These are phyloP conservation scores for Zelostemma sp. DNA, from an alignment of 1,140 invertebrate genomes.

Conservation along the genomic window DNA sequence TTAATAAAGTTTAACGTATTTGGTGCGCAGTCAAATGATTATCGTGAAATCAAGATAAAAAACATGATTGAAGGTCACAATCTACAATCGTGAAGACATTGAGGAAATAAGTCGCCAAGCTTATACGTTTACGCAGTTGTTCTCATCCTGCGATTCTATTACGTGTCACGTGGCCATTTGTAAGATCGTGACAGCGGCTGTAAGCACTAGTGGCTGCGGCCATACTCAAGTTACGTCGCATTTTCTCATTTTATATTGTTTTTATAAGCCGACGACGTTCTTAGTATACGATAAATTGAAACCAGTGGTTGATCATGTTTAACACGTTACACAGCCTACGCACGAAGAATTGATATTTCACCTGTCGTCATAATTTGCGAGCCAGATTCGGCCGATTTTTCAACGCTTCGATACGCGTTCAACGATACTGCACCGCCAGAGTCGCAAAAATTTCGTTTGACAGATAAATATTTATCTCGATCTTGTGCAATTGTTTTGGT, in stretches of 20 bases:
- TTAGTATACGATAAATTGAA: too few species aligned
- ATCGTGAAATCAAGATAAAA: neutral
- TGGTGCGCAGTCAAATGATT: neutral
- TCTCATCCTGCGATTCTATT: neutral
- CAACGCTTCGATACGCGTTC: neutral
- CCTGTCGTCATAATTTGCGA: too few species aligned
- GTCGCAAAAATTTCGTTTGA: too few species aligned
- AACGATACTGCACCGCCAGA: too few species aligned
- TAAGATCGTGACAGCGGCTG: neutral
- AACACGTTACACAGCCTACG: neutral
- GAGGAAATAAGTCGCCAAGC: neutral
- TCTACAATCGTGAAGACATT: neutral
- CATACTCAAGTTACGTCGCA: neutral
- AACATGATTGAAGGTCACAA: neutral
- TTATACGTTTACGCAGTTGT: conserved; percentile 3
- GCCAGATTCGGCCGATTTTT: neutral
- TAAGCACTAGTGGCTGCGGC: too few species aligned
- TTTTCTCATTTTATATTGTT: neutral
- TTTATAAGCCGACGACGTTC: neutral
- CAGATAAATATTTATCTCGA: too few species aligned
- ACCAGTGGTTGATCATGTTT: too few species aligned
- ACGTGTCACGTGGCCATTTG: neutral
- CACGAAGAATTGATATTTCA: neutral
- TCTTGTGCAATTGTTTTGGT: too few species aligned
- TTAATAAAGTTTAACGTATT: neutral